Conservation (phyloP, 2,113 vertebrate genomes). For the Prunella himalayana region DNA sequence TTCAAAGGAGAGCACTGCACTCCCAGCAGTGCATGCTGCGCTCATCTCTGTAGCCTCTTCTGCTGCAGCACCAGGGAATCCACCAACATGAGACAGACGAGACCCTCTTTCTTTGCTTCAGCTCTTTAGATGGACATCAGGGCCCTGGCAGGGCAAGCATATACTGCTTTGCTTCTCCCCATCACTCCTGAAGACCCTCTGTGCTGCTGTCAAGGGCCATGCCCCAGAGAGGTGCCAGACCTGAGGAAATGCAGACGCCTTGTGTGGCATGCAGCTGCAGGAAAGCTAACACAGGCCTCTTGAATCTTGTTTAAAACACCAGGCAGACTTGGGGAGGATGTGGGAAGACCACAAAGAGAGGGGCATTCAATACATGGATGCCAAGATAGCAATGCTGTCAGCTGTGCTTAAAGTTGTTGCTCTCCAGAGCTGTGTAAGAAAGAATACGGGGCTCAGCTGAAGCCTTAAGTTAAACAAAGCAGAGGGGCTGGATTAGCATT, state of each 20-base stretch:
- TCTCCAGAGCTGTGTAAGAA: conserved; percentile 26
- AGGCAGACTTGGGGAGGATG: not conserved
- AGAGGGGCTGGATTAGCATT: not conserved
- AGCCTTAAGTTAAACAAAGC: conserved; percentile 36
- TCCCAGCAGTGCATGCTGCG: no score
- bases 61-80: not conserved
- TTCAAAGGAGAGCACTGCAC: not conserved
- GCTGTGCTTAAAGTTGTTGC: not conserved
- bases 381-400: conserved; percentile 17
- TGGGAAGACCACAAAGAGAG: not conserved
- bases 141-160: not conserved
- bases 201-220: not conserved
- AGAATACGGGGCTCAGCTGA: not conserved
- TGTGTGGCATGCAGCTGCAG: not conserved
- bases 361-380: not conserved
- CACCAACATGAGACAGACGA: not conserved
- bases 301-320: not conserved
- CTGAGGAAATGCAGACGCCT: not conserved
- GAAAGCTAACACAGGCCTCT: not conserved
- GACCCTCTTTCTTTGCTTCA: not conserved
- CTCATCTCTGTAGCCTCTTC: not conserved
- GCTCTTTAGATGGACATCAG: not conserved
- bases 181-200: not conserved
- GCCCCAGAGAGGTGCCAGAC: not conserved
- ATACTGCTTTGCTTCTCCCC: not conserved